These are phyloP conservation scores for Antheraea assamensis DNA, from an alignment of 2,888 invertebrate species.

Conservation along the genomic window DNA sequence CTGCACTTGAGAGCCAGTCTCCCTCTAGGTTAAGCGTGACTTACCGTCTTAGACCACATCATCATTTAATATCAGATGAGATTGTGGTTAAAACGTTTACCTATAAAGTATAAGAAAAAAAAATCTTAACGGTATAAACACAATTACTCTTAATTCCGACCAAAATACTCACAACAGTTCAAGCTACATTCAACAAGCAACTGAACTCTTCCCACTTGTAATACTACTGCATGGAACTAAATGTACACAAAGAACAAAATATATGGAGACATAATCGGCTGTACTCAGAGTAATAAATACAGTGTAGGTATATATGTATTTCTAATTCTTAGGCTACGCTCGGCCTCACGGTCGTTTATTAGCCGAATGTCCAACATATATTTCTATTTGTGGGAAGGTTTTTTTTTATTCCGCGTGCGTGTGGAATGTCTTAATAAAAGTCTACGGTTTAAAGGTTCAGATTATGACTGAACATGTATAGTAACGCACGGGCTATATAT, in stretches of 20 bases:
- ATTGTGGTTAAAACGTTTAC: too few relatives aligned
- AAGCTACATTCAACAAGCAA: neutral
- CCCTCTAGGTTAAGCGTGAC: too few relatives aligned
- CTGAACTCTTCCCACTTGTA: neutral
- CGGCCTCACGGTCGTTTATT: slow-evolving; percentile 32
- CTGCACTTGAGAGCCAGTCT: too few relatives aligned
- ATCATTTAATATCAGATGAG: too few relatives aligned
- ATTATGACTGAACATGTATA: neutral
- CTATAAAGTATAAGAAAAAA: too few relatives aligned
- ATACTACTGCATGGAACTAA: neutral
- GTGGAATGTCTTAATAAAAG: slow-evolving; percentile 42
- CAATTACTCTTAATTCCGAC: neutral
- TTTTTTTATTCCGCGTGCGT: slow-evolving; percentile 23
- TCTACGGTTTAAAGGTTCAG: slow-evolving; percentile 1
- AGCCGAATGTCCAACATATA: slow-evolving; percentile 32
- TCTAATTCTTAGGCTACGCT: neutral
- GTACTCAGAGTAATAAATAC: neutral
- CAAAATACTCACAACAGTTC: neutral
- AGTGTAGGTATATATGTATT: slow-evolving; percentile 7
- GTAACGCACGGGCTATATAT: neutral
- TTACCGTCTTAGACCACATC: too few relatives aligned
- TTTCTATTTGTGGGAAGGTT: slow-evolving; percentile 27
- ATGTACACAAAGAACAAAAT: neutral
- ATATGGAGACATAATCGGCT: neutral
- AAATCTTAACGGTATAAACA: neutral